Percentiles rank a stretch among this genome's conserved stretches.
phyloP scores from a whole-genome alignment of 2,888 invertebrate genomes.

The Pachycephus smyrnensis region DNA sequence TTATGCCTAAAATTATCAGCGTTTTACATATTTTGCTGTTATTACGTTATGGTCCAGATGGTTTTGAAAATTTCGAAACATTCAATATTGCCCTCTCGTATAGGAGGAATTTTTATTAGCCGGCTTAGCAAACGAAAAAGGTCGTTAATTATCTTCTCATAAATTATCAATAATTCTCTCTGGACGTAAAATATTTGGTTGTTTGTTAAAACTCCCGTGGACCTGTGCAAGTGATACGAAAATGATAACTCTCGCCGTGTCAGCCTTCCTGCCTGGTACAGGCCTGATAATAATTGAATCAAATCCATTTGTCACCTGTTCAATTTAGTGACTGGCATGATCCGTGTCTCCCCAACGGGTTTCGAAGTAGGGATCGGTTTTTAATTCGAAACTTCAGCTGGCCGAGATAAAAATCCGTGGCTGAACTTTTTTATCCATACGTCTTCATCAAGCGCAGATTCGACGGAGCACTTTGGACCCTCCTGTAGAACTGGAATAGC shows the following conservation, averaged over 20 bases:
- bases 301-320: not conserved
- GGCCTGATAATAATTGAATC: not conserved
- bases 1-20: not conserved
- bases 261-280: not conserved
- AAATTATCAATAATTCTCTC: not conserved
- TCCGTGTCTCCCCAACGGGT: not conserved
- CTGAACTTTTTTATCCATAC: conserved; percentile 2
- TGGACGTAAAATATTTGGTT: not conserved
- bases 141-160: not conserved
- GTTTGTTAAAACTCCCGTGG: not conserved
- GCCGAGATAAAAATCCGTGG: not conserved
- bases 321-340: conserved; percentile 3
- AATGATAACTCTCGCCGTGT: not conserved
- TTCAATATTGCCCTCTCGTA: not conserved
- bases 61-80: not conserved
- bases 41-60: not conserved
- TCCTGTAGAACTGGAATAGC: not conserved
- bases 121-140: not conserved
- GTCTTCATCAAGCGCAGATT: not conserved
- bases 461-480: not conserved
- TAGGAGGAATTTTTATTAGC: not conserved
- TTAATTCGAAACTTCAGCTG: not conserved
- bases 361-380: not conserved
- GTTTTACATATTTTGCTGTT: not conserved
- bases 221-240: not conserved